Evolutionary conservation across 2,113 vertebrate genomes (phyloP).

Genomic region (Limanda limanda): DNA sequence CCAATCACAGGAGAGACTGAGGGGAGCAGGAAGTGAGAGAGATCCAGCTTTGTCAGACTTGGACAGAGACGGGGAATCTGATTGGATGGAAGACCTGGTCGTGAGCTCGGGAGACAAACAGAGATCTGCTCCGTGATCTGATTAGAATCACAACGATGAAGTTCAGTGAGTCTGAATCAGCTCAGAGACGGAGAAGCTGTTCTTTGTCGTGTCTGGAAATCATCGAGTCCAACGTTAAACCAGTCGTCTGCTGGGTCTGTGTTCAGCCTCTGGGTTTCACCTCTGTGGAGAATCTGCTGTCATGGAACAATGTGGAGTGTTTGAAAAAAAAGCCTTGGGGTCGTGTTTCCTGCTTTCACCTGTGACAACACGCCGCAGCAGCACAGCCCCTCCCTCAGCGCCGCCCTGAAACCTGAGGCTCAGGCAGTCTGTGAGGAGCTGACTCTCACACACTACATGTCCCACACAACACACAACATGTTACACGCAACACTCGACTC

Average conservation of each 20-base stretch:
- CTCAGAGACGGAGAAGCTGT: too few species aligned
- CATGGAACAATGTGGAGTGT: neutral
- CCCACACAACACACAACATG: too few species aligned
- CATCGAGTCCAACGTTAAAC: too few species aligned
- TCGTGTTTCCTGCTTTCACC: neutral
- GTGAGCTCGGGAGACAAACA: too few species aligned
- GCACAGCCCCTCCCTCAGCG: neutral
- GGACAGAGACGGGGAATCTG: neutral
- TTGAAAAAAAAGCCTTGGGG: neutral
- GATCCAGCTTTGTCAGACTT: neutral
- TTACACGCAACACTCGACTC: too few species aligned
- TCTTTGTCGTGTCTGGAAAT: too few species aligned
- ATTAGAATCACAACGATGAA: neutral
- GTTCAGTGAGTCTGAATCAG: neutral
- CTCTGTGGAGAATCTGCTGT: neutral
- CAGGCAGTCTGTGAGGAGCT: too few species aligned
- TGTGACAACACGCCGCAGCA: neutral
- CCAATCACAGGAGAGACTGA: slow-evolving; percentile 14
- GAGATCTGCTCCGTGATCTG: neutral
- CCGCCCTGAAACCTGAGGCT: slow-evolving; percentile 21
- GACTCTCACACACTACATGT: neutral
- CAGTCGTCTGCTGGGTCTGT: too few species aligned
- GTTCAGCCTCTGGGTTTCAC: too few species aligned
- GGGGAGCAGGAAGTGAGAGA: neutral
- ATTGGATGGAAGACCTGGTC: neutral